Conservation (phyloP, 2,888 invertebrate genomes). For the Zygothrica quintamaculata region DNA sequence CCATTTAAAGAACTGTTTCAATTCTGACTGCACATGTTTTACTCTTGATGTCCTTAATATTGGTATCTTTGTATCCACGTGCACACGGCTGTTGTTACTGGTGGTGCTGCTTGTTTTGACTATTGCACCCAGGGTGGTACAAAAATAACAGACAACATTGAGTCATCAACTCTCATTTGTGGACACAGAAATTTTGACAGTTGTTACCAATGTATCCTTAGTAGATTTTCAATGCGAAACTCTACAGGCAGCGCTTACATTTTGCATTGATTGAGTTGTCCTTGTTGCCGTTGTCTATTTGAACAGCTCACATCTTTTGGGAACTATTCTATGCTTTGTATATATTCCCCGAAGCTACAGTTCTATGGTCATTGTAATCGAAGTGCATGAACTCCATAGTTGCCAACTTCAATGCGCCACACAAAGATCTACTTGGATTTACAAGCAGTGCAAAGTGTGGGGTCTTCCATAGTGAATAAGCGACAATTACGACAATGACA, state of each 20-base stretch:
- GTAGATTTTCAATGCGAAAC: constrained; percentile 28
- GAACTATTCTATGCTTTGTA: neutral
- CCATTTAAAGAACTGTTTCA: constrained; percentile 25
- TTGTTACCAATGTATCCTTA: constrained; percentile 19
- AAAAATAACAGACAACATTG: constrained; percentile 42
- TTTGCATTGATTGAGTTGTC: constrained; percentile 73
- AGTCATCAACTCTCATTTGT: constrained; percentile 66
- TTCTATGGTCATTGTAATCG: constrained; percentile 27
- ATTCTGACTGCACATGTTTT: constrained; percentile 64
- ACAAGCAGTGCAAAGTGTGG: constrained; percentile 41
- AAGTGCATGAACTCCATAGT: constrained; percentile 9
- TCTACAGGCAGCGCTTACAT: constrained; percentile 54
- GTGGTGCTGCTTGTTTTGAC: constrained; percentile 58
- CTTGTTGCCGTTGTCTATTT: constrained; percentile 18
- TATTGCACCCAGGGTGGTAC: constrained; percentile 60
- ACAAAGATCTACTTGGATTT: constrained; percentile 32
- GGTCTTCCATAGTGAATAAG: constrained; percentile 18
- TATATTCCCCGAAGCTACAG: constrained; percentile 40
- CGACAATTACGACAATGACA: constrained; percentile 46
- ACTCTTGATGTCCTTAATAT: constrained; percentile 15
- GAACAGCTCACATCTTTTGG: constrained; percentile 29
- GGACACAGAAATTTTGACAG: constrained; percentile 62
- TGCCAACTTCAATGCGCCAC: constrained; percentile 42
- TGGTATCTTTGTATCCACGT: constrained; percentile 43
- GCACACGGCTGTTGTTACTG: constrained; percentile 24